These are phyloP conservation scores for Pangasius djambal DNA, from an alignment of 2,797 vertebrate species.

Conservation along the genomic window DNA sequence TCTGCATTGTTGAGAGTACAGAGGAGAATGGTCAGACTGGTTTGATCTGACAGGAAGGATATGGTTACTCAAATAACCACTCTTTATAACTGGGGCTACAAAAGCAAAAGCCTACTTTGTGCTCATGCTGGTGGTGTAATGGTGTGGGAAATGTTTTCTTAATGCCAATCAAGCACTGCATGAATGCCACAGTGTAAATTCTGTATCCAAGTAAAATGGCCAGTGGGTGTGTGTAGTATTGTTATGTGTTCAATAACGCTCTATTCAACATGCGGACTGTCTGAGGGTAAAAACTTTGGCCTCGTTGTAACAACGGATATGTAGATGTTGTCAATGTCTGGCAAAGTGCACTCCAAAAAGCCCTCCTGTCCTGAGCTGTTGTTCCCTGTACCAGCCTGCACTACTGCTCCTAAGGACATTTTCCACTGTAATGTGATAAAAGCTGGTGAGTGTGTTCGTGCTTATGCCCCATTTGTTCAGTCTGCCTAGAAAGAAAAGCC, in stretches of 20 bases:
- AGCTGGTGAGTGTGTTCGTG: not conserved
- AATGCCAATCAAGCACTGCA: not conserved
- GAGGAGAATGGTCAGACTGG: too few species aligned
- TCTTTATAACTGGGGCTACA: not conserved
- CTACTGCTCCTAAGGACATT: not conserved
- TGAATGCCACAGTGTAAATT: not conserved
- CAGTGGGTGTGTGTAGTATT: not conserved
- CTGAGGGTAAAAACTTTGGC: not conserved
- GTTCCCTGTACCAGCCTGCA: not conserved
- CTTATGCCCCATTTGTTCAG: not conserved
- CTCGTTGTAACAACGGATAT: not conserved
- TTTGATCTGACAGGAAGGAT: too few species aligned
- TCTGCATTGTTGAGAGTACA: too few species aligned
- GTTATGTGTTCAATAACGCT: not conserved
- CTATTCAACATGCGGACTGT: not conserved
- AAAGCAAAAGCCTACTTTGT: not conserved
- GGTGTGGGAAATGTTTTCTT: not conserved
- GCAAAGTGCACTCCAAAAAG: not conserved
- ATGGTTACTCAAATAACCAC: not conserved
- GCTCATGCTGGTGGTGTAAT: not conserved
- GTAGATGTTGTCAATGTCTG: not conserved
- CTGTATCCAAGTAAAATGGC: not conserved
- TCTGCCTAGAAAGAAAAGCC: not conserved
- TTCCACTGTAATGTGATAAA: not conserved
- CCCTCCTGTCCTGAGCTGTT: not conserved